These are phyloP conservation scores for Platyscapa corneri DNA, from an alignment of 1,140 invertebrate genomes.

Conservation along the genomic window DNA sequence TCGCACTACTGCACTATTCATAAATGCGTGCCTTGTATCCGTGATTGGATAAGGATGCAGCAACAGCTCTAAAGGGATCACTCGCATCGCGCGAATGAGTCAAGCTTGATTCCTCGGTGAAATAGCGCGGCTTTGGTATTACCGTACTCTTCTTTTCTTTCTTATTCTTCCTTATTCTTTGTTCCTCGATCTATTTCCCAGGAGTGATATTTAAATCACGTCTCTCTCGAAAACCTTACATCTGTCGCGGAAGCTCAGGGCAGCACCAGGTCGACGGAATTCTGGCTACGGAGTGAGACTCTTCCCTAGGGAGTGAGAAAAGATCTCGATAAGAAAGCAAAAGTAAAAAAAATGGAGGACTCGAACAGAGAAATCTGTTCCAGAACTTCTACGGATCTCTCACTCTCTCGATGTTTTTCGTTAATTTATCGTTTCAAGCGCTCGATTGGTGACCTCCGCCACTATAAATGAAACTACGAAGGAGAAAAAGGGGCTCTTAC, in stretches of 20 bases:
- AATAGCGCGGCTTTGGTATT: background rate
- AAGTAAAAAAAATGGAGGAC: constrained; percentile 1
- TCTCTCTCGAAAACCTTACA: constrained; percentile 52
- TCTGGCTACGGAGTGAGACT: background rate
- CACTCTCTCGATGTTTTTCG: background rate
- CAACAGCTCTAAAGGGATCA: constrained; percentile 50
- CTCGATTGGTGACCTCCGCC: background rate
- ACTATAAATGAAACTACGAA: background rate
- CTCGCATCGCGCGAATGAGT: constrained; percentile 32
- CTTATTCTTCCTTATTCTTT: background rate
- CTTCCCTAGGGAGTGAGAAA: constrained; percentile 36
- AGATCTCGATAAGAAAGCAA: constrained; percentile 44
- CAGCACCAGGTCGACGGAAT: background rate
- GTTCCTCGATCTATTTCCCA: constrained; percentile 9
- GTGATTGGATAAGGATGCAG: constrained; percentile 39
- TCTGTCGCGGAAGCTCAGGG: constrained; percentile 32
- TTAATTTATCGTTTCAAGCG: constrained; percentile 32
- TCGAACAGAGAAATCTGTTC: constrained; percentile 16
- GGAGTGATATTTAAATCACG: constrained; percentile 63
- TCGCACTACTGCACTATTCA: constrained; percentile 53
- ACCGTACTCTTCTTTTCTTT: background rate
- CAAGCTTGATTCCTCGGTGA: constrained; percentile 20
- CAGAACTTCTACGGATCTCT: background rate
- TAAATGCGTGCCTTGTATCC: constrained; percentile 60
- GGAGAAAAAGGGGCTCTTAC: background rate